These are phyloP conservation scores for Archips xylosteana DNA, from an alignment of 2,888 invertebrate genomes.

Conservation along the genomic window DNA sequence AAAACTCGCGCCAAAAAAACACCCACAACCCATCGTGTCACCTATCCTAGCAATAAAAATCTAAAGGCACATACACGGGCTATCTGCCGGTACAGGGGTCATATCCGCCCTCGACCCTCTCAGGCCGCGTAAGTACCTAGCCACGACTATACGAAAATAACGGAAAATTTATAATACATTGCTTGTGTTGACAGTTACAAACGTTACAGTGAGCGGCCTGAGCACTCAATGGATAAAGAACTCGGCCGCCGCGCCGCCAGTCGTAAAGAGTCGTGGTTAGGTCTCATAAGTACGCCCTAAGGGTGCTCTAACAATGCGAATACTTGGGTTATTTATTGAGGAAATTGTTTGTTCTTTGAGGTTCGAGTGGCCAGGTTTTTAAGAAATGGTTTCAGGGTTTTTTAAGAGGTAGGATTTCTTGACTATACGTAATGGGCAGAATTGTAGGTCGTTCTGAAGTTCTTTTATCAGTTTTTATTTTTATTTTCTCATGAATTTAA, in stretches of 20 bases:
- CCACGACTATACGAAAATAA: no score
- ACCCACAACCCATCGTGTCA: neutral
- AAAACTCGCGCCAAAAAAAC: neutral
- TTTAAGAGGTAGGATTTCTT: no score
- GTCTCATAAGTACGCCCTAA: conserved; percentile 7
- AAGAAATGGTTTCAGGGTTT: neutral
- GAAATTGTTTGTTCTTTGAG: conserved; percentile 26
- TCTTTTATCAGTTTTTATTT: no score
- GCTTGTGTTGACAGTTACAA: no score
- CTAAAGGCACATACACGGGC: conserved; percentile 10
- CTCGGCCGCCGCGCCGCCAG: neutral
- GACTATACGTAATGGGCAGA: no score
- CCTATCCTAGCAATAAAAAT: conserved; percentile 21
- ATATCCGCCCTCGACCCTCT: conserved; percentile 21
- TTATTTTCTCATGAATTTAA: no score
- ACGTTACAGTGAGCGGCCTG: neutral
- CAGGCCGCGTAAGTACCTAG: conserved; percentile 3
- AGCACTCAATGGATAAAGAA: neutral
- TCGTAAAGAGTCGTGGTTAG: neutral
- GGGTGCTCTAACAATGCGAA: conserved; percentile 18
- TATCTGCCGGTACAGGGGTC: conserved; percentile 14
- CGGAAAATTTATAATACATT: no score
- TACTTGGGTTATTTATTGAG: conserved; percentile 17
- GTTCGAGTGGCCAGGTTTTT: conserved; percentile 11
- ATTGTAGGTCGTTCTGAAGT: no score